phyloP scores from a whole-genome alignment of 2,888 invertebrate genomes.

The Pseudolycoriella hygida region DNA sequence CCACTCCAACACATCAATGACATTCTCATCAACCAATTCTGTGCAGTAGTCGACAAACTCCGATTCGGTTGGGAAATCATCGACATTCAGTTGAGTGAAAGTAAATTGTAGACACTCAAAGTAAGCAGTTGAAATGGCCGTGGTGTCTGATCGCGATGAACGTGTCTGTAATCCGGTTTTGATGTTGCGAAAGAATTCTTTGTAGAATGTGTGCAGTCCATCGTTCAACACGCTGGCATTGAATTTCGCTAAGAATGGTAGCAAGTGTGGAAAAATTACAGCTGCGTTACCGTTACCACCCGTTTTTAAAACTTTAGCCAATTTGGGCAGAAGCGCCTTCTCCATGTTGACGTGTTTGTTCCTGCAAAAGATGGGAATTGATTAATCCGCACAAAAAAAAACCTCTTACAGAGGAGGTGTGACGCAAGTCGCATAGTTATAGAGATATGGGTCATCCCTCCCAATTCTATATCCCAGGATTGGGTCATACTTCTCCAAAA shows the following conservation, averaged over 20 bases:
- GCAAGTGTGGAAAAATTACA: slow-evolving; percentile 50
- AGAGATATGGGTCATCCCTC: no score
- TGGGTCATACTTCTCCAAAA: no score
- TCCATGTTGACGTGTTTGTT: slow-evolving; percentile 43
- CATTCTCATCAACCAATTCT: slow-evolving; percentile 17
- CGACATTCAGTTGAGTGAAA: slow-evolving; percentile 30
- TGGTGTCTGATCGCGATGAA: slow-evolving; percentile 49
- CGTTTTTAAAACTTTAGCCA: slow-evolving; percentile 44
- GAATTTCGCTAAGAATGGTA: slow-evolving; percentile 57
- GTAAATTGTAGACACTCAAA: slow-evolving; percentile 57
- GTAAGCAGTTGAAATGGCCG: slow-evolving; percentile 46
- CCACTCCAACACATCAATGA: slow-evolving; percentile 29
- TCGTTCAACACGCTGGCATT: slow-evolving; percentile 22
- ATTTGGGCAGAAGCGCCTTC: slow-evolving; percentile 52
- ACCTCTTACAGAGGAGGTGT: no score
- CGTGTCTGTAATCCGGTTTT: slow-evolving; percentile 41
- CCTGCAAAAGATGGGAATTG: slow-evolving; percentile 14
- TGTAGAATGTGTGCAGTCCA: slow-evolving; percentile 34
- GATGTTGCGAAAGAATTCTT: slow-evolving; percentile 49
- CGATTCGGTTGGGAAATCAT: slow-evolving; percentile 18
- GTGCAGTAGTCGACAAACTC: slow-evolving; percentile 8
- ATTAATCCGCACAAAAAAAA: no score
- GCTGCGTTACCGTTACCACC: slow-evolving; percentile 65
- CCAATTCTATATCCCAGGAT: no score
- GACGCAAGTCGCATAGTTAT: no score